These are phyloP conservation scores for Dicrostonyx torquatus DNA, from an alignment of 2,797 vertebrate genomes.

Conservation along the genomic window DNA sequence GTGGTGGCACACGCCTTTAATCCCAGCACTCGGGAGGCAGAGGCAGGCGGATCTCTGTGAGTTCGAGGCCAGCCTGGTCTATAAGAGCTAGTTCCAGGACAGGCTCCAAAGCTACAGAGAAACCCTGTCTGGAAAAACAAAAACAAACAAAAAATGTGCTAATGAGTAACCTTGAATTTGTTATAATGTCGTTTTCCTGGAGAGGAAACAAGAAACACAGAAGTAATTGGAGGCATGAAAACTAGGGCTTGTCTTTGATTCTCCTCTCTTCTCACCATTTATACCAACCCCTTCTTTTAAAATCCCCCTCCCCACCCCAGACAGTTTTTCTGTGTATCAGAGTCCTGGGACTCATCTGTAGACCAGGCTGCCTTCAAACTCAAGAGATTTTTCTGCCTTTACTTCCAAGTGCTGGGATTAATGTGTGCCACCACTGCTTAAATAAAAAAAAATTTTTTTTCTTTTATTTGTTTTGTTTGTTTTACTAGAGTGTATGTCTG, in stretches of 20 bases:
- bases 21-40: too few species aligned
- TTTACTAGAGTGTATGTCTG: not conserved
- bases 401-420: not conserved
- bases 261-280: not conserved
- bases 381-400: not conserved
- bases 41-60: too few species aligned
- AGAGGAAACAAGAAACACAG: constrained; percentile 47
- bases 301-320: not conserved
- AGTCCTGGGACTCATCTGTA: not conserved
- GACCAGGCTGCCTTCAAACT: not conserved
- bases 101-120: too few species aligned
- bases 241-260: constrained; percentile 2
- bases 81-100: too few species aligned
- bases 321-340: not conserved
- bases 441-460: not conserved
- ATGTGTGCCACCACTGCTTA: not conserved
- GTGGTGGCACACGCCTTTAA: too few species aligned
- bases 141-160: too few species aligned
- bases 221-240: not conserved
- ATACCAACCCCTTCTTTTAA: not conserved
- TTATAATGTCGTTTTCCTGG: constrained; percentile 30
- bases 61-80: too few species aligned
- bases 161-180: constrained; percentile 30
- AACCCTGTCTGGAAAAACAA: too few species aligned
- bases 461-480: not conserved